phyloP scores from a whole-genome alignment of 2,113 vertebrate species.

The Hoplias malabaricus region DNA sequence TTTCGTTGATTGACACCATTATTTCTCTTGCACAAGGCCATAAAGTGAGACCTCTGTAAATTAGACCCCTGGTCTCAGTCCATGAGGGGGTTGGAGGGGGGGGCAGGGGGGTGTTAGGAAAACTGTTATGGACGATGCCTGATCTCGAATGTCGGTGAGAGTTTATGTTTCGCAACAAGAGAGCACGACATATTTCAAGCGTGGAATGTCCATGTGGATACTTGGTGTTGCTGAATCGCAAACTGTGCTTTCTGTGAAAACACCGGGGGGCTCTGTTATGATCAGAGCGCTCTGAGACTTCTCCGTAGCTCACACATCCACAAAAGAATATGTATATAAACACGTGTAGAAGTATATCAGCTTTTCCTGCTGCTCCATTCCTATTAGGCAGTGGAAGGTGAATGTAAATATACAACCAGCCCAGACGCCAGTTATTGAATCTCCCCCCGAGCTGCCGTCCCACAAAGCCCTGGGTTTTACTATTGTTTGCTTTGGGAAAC shows the following conservation, averaged over 20 bases:
- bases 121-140: slow-evolving; percentile 37
- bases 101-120: slow-evolving; percentile 8
- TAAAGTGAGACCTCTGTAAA: no score
- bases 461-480: slow-evolving; percentile 49
- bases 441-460: slow-evolving; percentile 34
- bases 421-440: slow-evolving; percentile 41
- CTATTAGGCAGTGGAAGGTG: slow-evolving; percentile 45
- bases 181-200: slow-evolving; percentile 40
- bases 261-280: slow-evolving; percentile 46
- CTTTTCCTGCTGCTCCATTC: slow-evolving; percentile 52
- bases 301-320: slow-evolving; percentile 40
- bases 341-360: slow-evolving; percentile 52
- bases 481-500: slow-evolving; percentile 52
- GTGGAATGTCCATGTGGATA: slow-evolving; percentile 45
- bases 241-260: slow-evolving; percentile 50
- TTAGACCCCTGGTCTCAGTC: slow-evolving; percentile 15
- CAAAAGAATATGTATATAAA: slow-evolving; percentile 54
- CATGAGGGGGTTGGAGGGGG: no score
- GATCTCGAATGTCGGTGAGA: slow-evolving; percentile 31
- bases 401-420: slow-evolving; percentile 48
- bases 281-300: slow-evolving; percentile 33
- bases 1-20: no score
- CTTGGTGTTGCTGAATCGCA: slow-evolving; percentile 45
- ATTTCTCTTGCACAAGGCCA: no score
- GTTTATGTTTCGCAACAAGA: slow-evolving; percentile 43